These are phyloP conservation scores for Bursaphelenchus mucronatus DNA, from an alignment of 1,140 invertebrate species.

Conservation along the genomic window DNA sequence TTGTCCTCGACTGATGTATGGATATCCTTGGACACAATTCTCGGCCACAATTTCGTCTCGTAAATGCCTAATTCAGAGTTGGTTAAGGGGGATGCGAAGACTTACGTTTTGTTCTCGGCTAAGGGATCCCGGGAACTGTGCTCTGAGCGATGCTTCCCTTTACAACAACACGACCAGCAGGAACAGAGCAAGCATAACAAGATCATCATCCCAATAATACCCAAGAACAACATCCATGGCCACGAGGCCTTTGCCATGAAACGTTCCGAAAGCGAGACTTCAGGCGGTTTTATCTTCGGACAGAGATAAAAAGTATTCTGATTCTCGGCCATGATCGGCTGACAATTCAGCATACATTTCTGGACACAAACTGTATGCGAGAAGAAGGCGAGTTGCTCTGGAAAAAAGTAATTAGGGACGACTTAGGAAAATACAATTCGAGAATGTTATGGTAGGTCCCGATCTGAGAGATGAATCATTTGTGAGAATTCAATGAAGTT, in stretches of 20 bases:
- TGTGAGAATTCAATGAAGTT: no score
- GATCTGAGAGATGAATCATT: no score
- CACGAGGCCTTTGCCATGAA: slow-evolving; percentile 28
- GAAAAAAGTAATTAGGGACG: slow-evolving; percentile 14
- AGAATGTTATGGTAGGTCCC: no score
- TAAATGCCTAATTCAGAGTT: slow-evolving; percentile 16
- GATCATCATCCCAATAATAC: slow-evolving; percentile 16
- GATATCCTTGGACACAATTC: slow-evolving; percentile 11
- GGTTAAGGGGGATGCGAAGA: not conserved
- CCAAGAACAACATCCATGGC: slow-evolving; percentile 29
- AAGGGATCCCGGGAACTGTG: slow-evolving; percentile 26
- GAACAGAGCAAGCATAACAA: slow-evolving; percentile 28
- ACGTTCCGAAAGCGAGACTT: slow-evolving; percentile 29
- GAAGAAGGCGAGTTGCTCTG: slow-evolving; percentile 25
- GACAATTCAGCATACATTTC: slow-evolving; percentile 22
- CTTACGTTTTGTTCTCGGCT: slow-evolving; percentile 23
- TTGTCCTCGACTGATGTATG: not conserved
- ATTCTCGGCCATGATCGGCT: slow-evolving; percentile 32
- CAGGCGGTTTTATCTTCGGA: slow-evolving; percentile 26
- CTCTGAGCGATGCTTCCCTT: slow-evolving; percentile 13
- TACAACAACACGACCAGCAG: slow-evolving; percentile 29
- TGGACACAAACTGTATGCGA: slow-evolving; percentile 17
- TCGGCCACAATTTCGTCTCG: slow-evolving; percentile 29
- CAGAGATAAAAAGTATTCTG: slow-evolving; percentile 30
- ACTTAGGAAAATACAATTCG: not conserved